Conservation (phyloP, 2,797 vertebrate species). For the Echiichthys vipera region DNA sequence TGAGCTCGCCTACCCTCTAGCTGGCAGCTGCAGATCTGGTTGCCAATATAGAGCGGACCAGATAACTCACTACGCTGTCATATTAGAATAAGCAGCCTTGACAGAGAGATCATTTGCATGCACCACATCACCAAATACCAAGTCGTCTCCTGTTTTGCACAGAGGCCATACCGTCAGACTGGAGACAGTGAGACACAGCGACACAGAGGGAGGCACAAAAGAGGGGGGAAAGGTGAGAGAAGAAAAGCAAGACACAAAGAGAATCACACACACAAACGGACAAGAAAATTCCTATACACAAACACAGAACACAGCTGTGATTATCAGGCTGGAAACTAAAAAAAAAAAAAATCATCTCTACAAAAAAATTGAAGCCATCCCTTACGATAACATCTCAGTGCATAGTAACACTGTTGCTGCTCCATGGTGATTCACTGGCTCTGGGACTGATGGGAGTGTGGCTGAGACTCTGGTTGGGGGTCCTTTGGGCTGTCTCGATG, state of each 20-base stretch:
- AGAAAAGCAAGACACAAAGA: slow-evolving; percentile 31
- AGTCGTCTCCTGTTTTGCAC: slow-evolving; percentile 78
- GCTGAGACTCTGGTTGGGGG: slow-evolving; percentile 31
- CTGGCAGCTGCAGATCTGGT: slow-evolving; percentile 81
- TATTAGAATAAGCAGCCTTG: slow-evolving; percentile 86
- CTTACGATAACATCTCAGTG: slow-evolving; percentile 38
- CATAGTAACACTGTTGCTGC: slow-evolving; percentile 44
- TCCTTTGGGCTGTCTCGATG: slow-evolving; percentile 53
- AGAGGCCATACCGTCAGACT: slow-evolving; percentile 67
- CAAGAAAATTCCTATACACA: slow-evolving; percentile 29
- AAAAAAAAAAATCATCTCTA: slow-evolving; percentile 60
- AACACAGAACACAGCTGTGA: slow-evolving; percentile 58
- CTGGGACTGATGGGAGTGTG: slow-evolving; percentile 50
- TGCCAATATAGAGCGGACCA: slow-evolving; percentile 81
- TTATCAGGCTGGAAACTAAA: slow-evolving; percentile 67
- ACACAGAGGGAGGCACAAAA: slow-evolving; percentile 48
- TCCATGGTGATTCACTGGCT: slow-evolving; percentile 56
- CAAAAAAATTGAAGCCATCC: slow-evolving; percentile 53
- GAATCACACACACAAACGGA: slow-evolving; percentile 33
- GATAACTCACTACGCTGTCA: slow-evolving; percentile 84
- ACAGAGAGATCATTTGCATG: slow-evolving; percentile 87
- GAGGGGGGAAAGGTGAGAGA: slow-evolving; percentile 38
- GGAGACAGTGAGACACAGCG: slow-evolving; percentile 63
- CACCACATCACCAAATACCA: slow-evolving; percentile 80
- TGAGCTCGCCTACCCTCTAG: slow-evolving; percentile 66